Percentiles rank a stretch among this genome's conserved stretches.
phyloP scores from a whole-genome alignment of 2,113 vertebrate species.

The Ophthalmolycus amberensis region DNA sequence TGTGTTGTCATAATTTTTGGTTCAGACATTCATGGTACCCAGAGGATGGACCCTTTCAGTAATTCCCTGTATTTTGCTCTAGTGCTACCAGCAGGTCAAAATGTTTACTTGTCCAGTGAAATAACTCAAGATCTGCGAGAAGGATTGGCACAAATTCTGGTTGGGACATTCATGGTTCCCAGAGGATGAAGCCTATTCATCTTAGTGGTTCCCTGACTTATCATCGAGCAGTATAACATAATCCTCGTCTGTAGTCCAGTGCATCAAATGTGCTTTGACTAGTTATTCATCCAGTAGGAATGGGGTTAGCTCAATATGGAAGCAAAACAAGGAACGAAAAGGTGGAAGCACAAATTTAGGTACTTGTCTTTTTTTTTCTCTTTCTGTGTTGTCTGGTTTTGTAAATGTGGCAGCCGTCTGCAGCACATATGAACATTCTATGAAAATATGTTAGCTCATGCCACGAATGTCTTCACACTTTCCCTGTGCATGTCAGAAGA shows the following conservation, averaged over 20 bases:
- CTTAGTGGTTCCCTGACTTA: not conserved
- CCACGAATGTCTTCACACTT: conserved; percentile 10
- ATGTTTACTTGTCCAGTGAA: not conserved
- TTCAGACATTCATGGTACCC: not conserved
- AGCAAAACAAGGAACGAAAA: conserved; percentile 3
- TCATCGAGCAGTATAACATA: not conserved
- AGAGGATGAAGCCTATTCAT: not conserved
- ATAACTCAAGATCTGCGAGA: not conserved
- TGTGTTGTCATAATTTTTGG: not conserved
- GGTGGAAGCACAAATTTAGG: not conserved
- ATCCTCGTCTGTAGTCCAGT: not conserved
- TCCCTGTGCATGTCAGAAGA: conserved; percentile 24
- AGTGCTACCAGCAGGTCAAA: not conserved
- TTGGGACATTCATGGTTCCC: not conserved
- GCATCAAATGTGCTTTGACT: not conserved
- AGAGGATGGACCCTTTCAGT: not conserved
- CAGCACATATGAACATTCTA: conserved; percentile 47
- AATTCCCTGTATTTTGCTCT: not conserved
- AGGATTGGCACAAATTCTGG: not conserved
- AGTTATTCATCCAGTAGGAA: not conserved
- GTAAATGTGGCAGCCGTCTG: conserved; percentile 29
- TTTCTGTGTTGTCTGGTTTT: not conserved
- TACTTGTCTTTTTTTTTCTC: not conserved
- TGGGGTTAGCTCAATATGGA: not conserved
- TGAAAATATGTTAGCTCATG: conserved; percentile 40